Evolutionary conservation across 2,797 vertebrate genomes (phyloP), one percentile per base, ranked within the genome.

Genomic region (Psittacula derbiana): DNA sequence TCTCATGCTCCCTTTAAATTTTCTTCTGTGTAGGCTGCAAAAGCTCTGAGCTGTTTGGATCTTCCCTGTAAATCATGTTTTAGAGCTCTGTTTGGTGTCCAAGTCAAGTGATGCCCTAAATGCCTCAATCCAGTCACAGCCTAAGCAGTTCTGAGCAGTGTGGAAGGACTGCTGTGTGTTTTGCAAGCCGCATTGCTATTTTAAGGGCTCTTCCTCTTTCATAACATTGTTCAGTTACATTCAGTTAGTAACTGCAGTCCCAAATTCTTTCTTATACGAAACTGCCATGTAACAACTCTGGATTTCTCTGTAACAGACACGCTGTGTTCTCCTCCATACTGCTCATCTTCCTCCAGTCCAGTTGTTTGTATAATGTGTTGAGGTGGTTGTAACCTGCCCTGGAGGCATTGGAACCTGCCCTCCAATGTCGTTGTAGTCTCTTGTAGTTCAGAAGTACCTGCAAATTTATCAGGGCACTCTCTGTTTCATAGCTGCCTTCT

Each of bases 141-240:
- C 33, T 40, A 46, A 69, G 62, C 76, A 90, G 53, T 12, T 16
- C 62, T 38, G 67, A 62, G 40, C 46, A n/a, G 30, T 4, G 4
- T 75, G 41, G 52, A 85, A 74, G 49, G 24, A 53, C 38, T 30
- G 1, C n/a, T 25, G 18, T 46, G 61, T 65, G 50, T 70, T 94
- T 90, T 91, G 75, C 76, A 86, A 93, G 70, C 44, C 0, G 0
- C 38, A 66, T 36, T 72, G 31, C 60, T 92, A 31, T 93, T 93
- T 79, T 75, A 78, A 86, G 33, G 58, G 81, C 62, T 92, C 62
- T 90, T 95, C 88, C 66, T 90, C 88, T 92, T 95, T 90, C 36
- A 41, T 85, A 62, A 60, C 0, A 0, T 36, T 78, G 50, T 74
- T 91, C 2, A 2, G 36, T 88, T 72, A 53, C 1, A 1, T 80